phyloP scores from a whole-genome alignment of 2,888 invertebrate species.

The Diarsia brunnea region DNA sequence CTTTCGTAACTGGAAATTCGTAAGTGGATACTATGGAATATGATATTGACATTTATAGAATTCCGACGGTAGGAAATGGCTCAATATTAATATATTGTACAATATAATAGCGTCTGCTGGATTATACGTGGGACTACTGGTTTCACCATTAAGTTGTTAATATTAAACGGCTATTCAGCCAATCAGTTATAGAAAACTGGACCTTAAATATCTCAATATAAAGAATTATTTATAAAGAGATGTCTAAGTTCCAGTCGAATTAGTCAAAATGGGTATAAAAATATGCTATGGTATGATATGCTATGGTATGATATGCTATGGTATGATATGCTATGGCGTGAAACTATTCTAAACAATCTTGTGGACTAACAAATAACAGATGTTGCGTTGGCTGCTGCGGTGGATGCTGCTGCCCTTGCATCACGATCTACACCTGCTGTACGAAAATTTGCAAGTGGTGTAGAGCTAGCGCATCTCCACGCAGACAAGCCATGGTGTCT shows the following conservation, averaged over 20 bases:
- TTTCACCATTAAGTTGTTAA: not conserved
- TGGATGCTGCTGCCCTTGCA: no score
- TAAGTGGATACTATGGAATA: constrained; percentile 63
- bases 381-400: no score
- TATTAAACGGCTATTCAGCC: not conserved
- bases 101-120: constrained; percentile 16
- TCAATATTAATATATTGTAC: constrained; percentile 2
- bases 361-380: not conserved
- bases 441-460: no score
- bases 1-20: constrained; percentile 66
- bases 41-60: constrained; percentile 60
- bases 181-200: not conserved
- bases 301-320: no score
- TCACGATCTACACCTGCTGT: no score
- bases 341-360: not conserved
- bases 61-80: constrained; percentile 38
- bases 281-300: no score
- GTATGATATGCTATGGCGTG: no score
- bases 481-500: no score
- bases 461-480: no score
- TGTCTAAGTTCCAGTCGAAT: no score
- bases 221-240: not conserved
- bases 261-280: no score
- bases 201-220: not conserved
- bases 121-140: constrained; percentile 22